Conservation (phyloP, 2,888 invertebrate genomes). For the Alviniconcha strummeri region DNA sequence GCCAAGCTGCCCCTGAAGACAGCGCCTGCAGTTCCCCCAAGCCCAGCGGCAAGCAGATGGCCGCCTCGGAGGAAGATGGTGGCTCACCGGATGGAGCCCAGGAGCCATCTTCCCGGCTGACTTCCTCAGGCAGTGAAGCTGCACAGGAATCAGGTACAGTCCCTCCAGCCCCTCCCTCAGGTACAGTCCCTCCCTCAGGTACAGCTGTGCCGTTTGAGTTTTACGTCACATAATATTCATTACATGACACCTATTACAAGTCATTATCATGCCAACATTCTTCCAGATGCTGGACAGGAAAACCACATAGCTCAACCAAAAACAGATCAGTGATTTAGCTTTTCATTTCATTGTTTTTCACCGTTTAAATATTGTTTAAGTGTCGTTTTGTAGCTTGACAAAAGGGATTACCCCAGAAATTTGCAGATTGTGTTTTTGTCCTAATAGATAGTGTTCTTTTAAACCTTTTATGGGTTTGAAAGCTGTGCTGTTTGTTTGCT, state of each 20-base stretch:
- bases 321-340: too few species aligned
- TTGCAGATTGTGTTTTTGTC: too few species aligned
- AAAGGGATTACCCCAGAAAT: too few species aligned
- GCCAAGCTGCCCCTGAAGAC: constrained; percentile 28
- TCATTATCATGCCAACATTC: neutral
- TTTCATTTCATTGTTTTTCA: too few species aligned
- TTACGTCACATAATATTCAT: neutral
- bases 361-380: too few species aligned
- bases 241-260: neutral
- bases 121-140: constrained; percentile 9
- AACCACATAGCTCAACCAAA: too few species aligned
- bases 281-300: neutral
- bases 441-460: too few species aligned
- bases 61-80: constrained; percentile 13
- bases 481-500: too few species aligned
- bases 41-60: constrained; percentile 18
- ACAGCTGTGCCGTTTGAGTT: neutral
- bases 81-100: neutral
- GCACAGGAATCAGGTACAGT: constrained; percentile 15
- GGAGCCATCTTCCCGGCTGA: constrained; percentile 13
- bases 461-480: too few species aligned
- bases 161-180: neutral
- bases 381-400: too few species aligned
- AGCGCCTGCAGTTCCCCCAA: constrained; percentile 14
- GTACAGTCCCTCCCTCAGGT: neutral